Evolutionary conservation across 2,797 vertebrate species (phyloP).

Genomic region (Sternarchorhynchus goeldii): DNA sequence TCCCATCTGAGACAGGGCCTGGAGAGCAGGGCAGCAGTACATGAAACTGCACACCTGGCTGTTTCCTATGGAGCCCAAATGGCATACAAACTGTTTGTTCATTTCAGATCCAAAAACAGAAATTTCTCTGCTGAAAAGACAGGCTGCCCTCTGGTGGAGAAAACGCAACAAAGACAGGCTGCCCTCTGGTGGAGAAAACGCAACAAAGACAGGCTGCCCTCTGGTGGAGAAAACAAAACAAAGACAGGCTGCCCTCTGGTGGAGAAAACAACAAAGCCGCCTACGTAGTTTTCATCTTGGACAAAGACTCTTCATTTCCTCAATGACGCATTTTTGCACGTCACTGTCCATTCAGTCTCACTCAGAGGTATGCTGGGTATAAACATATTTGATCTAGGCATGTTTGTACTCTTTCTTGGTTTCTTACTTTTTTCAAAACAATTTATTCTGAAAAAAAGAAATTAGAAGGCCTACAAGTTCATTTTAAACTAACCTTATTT

Average conservation of each 20-base stretch:
- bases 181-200: background rate
- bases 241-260: background rate
- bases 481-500: no score
- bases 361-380: background rate
- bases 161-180: background rate
- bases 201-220: background rate
- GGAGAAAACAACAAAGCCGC: background rate
- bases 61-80: background rate
- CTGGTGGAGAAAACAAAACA: background rate
- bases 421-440: no score
- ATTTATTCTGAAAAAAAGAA: no score
- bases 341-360: background rate
- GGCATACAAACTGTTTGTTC: background rate
- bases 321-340: background rate
- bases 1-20: background rate
- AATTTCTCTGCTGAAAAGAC: background rate
- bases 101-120: background rate
- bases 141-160: conserved; percentile 11
- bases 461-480: no score
- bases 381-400: background rate
- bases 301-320: background rate
- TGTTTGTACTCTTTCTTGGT: no score
- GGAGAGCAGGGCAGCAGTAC: background rate
- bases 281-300: background rate
- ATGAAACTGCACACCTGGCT: background rate